phyloP scores from a whole-genome alignment of 2,888 invertebrate genomes.

The Xanthorhoe designata region DNA sequence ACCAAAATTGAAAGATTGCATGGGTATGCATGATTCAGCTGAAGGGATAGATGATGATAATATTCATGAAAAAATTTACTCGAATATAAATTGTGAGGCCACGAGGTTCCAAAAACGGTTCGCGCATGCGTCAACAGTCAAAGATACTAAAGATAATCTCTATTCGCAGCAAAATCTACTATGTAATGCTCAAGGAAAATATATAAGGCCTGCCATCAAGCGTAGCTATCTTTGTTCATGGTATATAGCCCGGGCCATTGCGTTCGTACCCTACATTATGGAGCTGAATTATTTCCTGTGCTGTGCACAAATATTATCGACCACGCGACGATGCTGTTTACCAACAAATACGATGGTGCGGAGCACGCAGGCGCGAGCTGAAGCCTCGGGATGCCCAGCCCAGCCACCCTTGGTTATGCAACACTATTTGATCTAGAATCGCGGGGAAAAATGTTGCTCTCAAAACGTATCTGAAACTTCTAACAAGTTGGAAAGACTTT shows the following conservation, averaged over 20 bases:
- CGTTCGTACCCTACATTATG: constrained; percentile 45
- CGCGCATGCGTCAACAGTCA: constrained; percentile 37
- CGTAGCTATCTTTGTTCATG: constrained; percentile 44
- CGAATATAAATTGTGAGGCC: constrained; percentile 32
- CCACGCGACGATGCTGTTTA: constrained; percentile 64
- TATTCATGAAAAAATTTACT: constrained; percentile 35
- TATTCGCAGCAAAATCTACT: constrained; percentile 39
- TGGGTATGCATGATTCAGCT: constrained; percentile 31
- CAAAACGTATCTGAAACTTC: constrained; percentile 42
- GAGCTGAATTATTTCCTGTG: constrained; percentile 55
- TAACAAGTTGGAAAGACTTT: constrained; percentile 3
- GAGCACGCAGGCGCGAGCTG: constrained; percentile 59
- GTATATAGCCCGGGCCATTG: constrained; percentile 44
- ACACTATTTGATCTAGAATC: constrained; percentile 69
- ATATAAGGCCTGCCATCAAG: constrained; percentile 40
- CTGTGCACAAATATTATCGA: constrained; percentile 65
- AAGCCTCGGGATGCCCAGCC: constrained; percentile 58
- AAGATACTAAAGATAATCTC: constrained; percentile 39
- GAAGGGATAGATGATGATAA: constrained; percentile 26
- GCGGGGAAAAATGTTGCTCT: constrained; percentile 57
- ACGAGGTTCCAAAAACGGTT: constrained; percentile 28
- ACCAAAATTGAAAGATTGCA: constrained; percentile 32
- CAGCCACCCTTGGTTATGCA: constrained; percentile 71
- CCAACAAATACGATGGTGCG: constrained; percentile 59
- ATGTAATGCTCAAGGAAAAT: constrained; percentile 39